Base-by-base conservation (phyloP, 2,113 vertebrate species). In the Hystrix brachyura region DNA sequence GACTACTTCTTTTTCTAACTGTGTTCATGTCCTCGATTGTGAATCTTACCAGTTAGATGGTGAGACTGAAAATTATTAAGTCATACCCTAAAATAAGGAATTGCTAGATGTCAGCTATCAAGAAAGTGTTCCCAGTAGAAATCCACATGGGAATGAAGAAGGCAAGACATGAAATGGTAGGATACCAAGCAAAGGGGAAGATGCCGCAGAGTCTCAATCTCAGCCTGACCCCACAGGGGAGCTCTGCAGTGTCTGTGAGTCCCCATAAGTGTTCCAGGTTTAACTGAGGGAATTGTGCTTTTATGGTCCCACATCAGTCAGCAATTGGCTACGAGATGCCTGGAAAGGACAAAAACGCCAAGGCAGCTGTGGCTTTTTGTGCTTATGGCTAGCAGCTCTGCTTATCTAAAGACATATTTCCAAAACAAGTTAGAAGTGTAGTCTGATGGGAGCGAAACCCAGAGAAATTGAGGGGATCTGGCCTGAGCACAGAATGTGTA, bases 221-320 rank as follows among this genome's bases (percentile, higher is more conserved):
- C 34, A 79, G 25, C 25, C 48, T 60, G 60, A 51, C 57, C 19
- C 32, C 9, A 60, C 18, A 78, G 53, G 18, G 8, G 79, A 55
- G 46, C 21, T 57, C 18, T 38, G 12, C 17, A 38, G 1, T 65
- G 3, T 10, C 43, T 1, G 29, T 4, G 9, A 1, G 6, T 21
- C 9, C 0, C 71, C 55, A 57, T 5, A 27, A 18, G 60, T 48
- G 53, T 43, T 57, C 43, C 60, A 51, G 59, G 7, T 89, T 83
- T 38, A 79, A 19, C 69, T 11, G 46, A 64, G 34, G 11, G 27
- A 27, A 19, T 0, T n/a, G 19, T 3, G 8, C 19, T 79, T 55
- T 79, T 46, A 51, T 51, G 69, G 72, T 4, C 21, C 1, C 6
- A 18, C 25, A 25, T 4, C 0, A 23, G 55, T 21, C 27, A 18